Evolutionary conservation across 2,888 invertebrate genomes (phyloP), one percentile per base, ranked within the genome.

Genomic region (Agrotis exclamationis): DNA sequence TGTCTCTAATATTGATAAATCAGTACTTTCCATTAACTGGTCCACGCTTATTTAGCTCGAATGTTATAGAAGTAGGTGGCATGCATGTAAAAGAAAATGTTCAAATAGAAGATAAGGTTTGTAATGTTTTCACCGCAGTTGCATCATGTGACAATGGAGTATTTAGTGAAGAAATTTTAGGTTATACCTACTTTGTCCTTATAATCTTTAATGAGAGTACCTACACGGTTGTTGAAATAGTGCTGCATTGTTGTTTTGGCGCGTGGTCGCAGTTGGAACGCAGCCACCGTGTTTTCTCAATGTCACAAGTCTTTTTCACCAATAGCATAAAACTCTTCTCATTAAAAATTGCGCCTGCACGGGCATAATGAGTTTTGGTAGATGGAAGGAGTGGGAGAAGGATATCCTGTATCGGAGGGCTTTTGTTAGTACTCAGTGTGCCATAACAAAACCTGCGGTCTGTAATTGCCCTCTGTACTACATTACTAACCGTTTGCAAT

Each of bases 41-140:
- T 1, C 91, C 96, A 0, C 94, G 93, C 64, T 93, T 96, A 1
- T 79, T 92, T 64, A 93, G 95, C 0, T 93, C 96, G 0, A 93
- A 94, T 54, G 88, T 97, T 16, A 86, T 97, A 54, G 96, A 97
- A 86, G 87, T 97, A 71, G 97, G 96, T 3, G 97, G 97, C 14
- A 68, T 79, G 58, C 66, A 65, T 71, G 51, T 76, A 16, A 77
- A 57, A 45, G 24, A 59, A 28, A 78, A 72, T 45, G 28, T 28
- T 53, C 33, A 45, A 24, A 67, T 77, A 22, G 33, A 57, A 64
- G 67, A 78, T 39, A 63, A 77, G 73, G 76, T 78, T 18, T 20
- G 76, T 77, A 14, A 24, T 18, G 7, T 56, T 18, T 39, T 7
- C 6, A 5, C n/a, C 1, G 28, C 5, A 18, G 11, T 28, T 54